Evolutionary conservation across 2,113 vertebrate species (phyloP), one percentile per base, ranked within the genome.

Genomic region (Syngnathus floridae): DNA sequence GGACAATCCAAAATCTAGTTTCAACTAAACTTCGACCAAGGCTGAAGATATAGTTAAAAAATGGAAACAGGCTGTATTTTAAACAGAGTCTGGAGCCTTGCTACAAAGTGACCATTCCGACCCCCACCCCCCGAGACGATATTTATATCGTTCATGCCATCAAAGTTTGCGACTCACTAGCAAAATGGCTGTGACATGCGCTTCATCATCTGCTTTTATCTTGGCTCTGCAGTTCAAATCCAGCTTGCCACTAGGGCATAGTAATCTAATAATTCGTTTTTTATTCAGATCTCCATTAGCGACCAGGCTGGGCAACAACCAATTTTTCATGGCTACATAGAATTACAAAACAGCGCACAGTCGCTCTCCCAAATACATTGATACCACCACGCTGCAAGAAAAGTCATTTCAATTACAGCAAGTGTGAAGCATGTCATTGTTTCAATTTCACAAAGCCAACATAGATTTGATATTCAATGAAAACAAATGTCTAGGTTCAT

Each of bases 191-290:
- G 11, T 16, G 54, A 56, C 54, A 56, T 7, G 54, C 26, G 54
- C 31, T 56, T 56, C 14, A 56, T 56, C 54, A 26, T 35, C 54
- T 56, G 26, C 54, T 56, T 56, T 56, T 56, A 56, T 56, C 54
- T 35, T 13, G 5, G 14, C 12, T 35, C 26, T 56, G 54, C 54
- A 56, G 54, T 56, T 35, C 16, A 56, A 56, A 35, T 56, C 26
- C 54, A 56, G 54, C 6, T 13, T 16, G 54, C 14, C 54, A 56
- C 54, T 35, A 6, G 54, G 14, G 54, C 54, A 56, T 2, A 35
- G 54, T 35, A 35, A 56, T 56, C 13, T 1, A 56, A 56, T 36
- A 14, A 35, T 56, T 35, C 12, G 2, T 55, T 55, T 55, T 55
- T 26, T 8, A 56, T 35, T 31, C 13, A 8, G 13, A 7, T 56